Conservation (phyloP, 2,797 vertebrate genomes). For the Sarcoramphus papa region DNA sequence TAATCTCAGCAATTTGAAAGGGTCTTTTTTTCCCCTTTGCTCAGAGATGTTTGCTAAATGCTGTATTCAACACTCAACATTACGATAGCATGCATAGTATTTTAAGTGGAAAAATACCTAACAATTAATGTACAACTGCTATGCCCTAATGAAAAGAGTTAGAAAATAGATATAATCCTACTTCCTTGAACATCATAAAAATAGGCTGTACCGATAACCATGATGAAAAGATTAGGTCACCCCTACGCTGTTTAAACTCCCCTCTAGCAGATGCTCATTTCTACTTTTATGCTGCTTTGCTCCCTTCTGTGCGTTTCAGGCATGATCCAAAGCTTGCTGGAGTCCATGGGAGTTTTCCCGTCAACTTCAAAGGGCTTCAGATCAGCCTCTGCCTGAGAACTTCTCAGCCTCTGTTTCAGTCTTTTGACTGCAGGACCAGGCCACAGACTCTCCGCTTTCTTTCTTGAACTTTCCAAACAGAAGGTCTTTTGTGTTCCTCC, state of each 20-base stretch:
- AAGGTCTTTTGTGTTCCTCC: slow-evolving; percentile 82
- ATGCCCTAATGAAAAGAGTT: not conserved
- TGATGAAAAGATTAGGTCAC: not conserved
- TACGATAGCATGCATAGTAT: not conserved
- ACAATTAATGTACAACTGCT: not conserved
- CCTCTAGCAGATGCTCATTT: not conserved
- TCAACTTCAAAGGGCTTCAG: slow-evolving; percentile 36
- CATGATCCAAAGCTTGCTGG: not conserved
- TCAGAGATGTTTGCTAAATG: not conserved
- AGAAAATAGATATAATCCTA: not conserved
- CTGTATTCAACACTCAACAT: not conserved
- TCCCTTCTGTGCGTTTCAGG: not conserved
- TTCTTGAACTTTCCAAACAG: slow-evolving; percentile 80
- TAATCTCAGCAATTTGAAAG: not conserved
- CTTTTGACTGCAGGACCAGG: slow-evolving; percentile 39
- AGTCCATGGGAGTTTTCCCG: not conserved
- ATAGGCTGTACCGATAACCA: not conserved
- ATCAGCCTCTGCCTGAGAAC: slow-evolving; percentile 38
- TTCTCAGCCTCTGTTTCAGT: not conserved
- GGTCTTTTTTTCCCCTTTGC: not conserved
- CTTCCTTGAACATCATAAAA: not conserved
- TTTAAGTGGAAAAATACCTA: not conserved
- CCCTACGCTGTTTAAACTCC: not conserved
- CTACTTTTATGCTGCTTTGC: not conserved
- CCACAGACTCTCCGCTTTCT: slow-evolving; percentile 64